Base-by-base conservation (phyloP, 2,113 vertebrate species). In the Fregata magnificens region DNA sequence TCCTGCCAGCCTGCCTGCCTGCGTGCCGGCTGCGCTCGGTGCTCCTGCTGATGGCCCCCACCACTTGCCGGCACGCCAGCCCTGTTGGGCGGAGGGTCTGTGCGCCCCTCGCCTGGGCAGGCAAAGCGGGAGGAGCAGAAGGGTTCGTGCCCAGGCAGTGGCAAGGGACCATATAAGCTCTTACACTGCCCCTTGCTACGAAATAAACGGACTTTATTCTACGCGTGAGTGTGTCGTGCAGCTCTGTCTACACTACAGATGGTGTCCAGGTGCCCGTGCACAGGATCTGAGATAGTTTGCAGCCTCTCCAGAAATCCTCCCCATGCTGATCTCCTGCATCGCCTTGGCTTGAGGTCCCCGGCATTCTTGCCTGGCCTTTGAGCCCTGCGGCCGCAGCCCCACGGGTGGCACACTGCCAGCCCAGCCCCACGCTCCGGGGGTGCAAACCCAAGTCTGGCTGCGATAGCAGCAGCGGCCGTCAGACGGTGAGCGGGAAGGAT, bases 181-280 rank as follows among this genome's bases (percentile, higher is more conserved):
- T 52, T 59, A 36, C 29, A 24, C 5, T 91, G 62, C 38, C 22
- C 47, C 61, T 88, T 63, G 29, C 74, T 71, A 16, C 7, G 25
- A 89, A 97, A 98, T 98, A 98, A 98, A 97, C 18, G 5, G 56
- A 71, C 38, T 96, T 93, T 66, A 72, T 63, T 86, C 74, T 80
- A 50, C 69, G 13, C 1, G 0, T 52, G 29, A 42, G 34, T 0
- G 5, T 69, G 83, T 82, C 0, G 0, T 52, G 52, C 3, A 0
- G 61, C 72, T 95, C 50, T 90, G 69, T 83, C 63, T 59, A 5
- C 20, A 3, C 62, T 18, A 13, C 0, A 0, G 49, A 7, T 50
- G 31, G 22, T 77, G 14, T 49, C 29, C 0, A 10, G 36, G 70
- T 55, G 25, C 15, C 44, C 0, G 1, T 21, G 25, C 1, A 3